Conservation (phyloP, 2,113 vertebrate genomes). For the Geococcyx californianus region DNA sequence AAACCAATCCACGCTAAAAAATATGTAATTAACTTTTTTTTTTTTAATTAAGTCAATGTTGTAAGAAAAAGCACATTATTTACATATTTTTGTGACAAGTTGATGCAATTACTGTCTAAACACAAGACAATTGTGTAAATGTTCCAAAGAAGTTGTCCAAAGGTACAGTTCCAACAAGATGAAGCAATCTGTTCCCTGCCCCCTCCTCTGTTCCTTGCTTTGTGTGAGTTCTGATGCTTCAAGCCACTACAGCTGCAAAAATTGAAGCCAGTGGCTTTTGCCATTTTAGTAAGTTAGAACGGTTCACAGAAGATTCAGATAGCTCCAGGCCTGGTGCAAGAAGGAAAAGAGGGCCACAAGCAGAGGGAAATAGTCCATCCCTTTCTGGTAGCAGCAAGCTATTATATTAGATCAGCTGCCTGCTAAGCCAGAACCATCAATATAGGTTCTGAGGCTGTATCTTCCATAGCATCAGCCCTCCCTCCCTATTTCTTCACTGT, state of each 20-base stretch:
- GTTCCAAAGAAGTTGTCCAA: neutral
- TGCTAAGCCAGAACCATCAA: neutral
- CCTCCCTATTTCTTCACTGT: neutral
- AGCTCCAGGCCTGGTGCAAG: neutral
- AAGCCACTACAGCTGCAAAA: neutral
- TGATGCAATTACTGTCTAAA: neutral
- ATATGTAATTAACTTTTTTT: neutral
- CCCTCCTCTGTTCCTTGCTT: neutral
- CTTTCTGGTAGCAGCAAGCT: neutral
- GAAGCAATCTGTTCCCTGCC: neutral
- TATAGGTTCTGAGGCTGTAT: neutral
- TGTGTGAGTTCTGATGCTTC: neutral
- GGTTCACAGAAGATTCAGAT: neutral
- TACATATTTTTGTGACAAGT: neutral
- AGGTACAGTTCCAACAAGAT: neutral
- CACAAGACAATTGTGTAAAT: neutral
- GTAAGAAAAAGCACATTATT: neutral
- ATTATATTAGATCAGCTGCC: neutral
- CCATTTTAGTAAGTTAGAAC: neutral
- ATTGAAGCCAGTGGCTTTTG: neutral
- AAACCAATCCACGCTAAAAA: neutral
- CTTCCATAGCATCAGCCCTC: neutral
- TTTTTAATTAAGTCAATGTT: neutral
- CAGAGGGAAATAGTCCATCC: neutral
- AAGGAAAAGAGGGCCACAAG: neutral